These are phyloP conservation scores for Lathamus discolor DNA, from an alignment of 2,113 vertebrate species.

Conservation along the genomic window DNA sequence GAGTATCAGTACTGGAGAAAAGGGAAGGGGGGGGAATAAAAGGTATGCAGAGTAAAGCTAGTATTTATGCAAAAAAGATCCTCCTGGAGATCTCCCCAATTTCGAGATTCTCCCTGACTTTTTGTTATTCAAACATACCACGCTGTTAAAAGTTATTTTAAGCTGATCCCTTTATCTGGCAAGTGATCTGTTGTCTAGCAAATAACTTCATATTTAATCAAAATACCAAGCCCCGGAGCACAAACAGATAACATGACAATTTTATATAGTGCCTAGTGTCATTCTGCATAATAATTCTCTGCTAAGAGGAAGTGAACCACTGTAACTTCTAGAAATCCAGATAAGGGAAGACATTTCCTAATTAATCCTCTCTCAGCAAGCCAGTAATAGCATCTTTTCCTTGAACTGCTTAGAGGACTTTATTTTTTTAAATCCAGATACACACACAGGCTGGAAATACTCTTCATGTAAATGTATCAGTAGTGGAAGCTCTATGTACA, in stretches of 20 bases:
- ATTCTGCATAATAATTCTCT: not conserved
- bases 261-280: not conserved
- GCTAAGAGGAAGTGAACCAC: conserved; percentile 50
- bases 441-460: not conserved
- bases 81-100: not conserved
- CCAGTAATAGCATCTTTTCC: conserved; percentile 40
- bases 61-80: not conserved
- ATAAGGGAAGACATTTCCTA: conserved; percentile 46
- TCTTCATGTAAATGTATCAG: not conserved
- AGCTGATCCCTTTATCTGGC: not conserved
- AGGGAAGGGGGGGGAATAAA: not conserved
- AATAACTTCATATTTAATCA: not conserved
- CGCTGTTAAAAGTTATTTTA: not conserved
- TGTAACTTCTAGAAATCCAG: conserved; percentile 66
- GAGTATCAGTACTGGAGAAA: conserved; percentile 86
- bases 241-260: not conserved
- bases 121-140: not conserved
- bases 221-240: not conserved
- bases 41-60: conserved; percentile 6
- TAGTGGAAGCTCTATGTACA: not conserved
- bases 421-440: not conserved
- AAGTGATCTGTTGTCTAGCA: not conserved
- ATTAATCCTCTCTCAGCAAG: conserved; percentile 52
- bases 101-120: not conserved
- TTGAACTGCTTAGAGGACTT: conserved; percentile 22